Evolutionary conservation across 2,113 vertebrate species (phyloP).

Genomic region (Promerops cafer): DNA sequence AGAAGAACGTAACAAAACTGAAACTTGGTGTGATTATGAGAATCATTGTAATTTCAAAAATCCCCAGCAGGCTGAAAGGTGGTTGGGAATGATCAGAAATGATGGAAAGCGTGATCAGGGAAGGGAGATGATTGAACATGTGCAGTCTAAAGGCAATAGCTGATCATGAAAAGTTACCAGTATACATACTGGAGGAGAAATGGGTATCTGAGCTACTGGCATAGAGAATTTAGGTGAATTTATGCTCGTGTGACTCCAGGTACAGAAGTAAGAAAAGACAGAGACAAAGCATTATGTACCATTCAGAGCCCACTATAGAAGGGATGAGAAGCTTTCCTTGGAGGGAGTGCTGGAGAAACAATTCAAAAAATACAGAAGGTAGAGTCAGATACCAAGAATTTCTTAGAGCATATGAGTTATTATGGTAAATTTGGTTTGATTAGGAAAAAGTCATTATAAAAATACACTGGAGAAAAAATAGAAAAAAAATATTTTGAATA

Average conservation of each 20-base stretch:
- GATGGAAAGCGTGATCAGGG: background rate
- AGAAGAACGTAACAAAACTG: background rate
- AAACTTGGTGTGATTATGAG: background rate
- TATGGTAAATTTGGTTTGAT: background rate
- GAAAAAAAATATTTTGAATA: background rate
- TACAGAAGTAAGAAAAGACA: background rate
- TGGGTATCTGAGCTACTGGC: rapidly evolving
- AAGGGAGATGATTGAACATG: background rate
- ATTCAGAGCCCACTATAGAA: background rate
- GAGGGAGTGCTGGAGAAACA: background rate
- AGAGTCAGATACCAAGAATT: background rate
- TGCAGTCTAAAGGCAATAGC: background rate
- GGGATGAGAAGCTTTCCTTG: background rate
- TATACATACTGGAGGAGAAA: background rate
- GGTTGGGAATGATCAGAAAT: background rate
- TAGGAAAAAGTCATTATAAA: background rate
- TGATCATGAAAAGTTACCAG: background rate
- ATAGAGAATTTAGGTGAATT: background rate
- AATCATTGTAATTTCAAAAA: background rate
- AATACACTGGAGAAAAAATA: rapidly evolving
- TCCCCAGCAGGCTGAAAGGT: background rate
- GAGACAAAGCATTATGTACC: background rate
- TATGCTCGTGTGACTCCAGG: background rate
- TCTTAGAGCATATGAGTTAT: background rate
- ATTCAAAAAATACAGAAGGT: background rate